phyloP scores from a whole-genome alignment of 1,140 invertebrate species.

The Plectus sambesii region DNA sequence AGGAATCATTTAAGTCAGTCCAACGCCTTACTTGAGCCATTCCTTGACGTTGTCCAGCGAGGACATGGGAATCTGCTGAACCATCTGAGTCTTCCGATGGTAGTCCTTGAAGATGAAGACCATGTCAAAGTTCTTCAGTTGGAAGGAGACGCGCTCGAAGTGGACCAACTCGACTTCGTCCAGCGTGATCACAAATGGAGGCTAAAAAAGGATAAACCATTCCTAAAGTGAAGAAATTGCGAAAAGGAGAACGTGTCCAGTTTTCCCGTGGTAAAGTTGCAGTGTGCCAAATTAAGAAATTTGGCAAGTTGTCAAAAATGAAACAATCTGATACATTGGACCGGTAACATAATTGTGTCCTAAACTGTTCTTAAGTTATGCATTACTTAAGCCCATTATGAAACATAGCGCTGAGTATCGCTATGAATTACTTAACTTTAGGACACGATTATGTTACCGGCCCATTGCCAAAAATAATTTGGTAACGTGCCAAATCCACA shows the following conservation, averaged over 20 bases:
- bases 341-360: slow-evolving; percentile 1
- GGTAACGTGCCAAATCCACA: slow-evolving; percentile 6
- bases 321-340: no score
- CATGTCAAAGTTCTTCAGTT: slow-evolving; percentile 99
- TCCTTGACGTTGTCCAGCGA: slow-evolving; percentile 98
- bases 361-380: no score
- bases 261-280: background rate
- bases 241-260: slow-evolving; percentile 3
- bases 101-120: slow-evolving; percentile 99
- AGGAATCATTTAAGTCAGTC: background rate
- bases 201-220: slow-evolving; percentile 52
- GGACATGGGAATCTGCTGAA: slow-evolving; percentile 95
- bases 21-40: slow-evolving; percentile 75
- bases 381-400: no score
- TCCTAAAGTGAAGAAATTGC: slow-evolving; percentile 13
- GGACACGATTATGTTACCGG: no score
- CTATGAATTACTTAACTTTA: no score
- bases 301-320: no score
- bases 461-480: slow-evolving; percentile 10
- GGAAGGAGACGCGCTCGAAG: slow-evolving; percentile 96
- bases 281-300: no score
- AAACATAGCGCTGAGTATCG: no score
- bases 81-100: slow-evolving; percentile 77
- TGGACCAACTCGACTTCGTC: slow-evolving; percentile 96
- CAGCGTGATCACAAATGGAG: slow-evolving; percentile 91